Evolutionary conservation across 2,888 invertebrate species (phyloP), one percentile per base, ranked within the genome.

Genomic region (Ectemnius lituratus): DNA sequence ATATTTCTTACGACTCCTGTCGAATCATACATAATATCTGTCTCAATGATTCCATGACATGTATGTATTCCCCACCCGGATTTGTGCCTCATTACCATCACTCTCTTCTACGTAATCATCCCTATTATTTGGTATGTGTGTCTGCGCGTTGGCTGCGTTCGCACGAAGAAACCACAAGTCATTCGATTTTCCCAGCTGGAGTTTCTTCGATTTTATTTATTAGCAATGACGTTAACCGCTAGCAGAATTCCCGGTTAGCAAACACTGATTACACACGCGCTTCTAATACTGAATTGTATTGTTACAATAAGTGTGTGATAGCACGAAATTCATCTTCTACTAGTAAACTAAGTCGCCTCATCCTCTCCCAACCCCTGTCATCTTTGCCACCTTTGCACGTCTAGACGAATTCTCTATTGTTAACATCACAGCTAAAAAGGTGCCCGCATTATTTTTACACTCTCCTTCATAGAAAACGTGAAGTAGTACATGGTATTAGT

Each of bases 351-450:
- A 37, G 11, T 37, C 37, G 0, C 37, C 37, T 11, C 37, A 2
- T 4, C 4, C 37, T 4, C 37, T 70, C 76, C 79, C 66, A 68
- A 73, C 62, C 52, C 47, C 61, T 20, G n/a, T n/a, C n/a, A 2
- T 23, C 23, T 23, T 37, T 56, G 20, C 70, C 52, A 61, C 58
- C 67, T 64, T 62, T 72, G 62, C 68, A 64, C 63, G 28, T 57
- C 70, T 67, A 49, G 57, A 61, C 18, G 76, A 80, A 78, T 75
- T 79, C 79, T 62, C 74, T 75, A 69, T 65, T 70, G 79, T 79
- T 79, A 75, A 80, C 77, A 70, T 75, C 79, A 79, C 71, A 78
- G 75, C 73, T 75, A 73, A 73, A 67, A 71, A 52, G 56, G 47
- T 79, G 70, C 57, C 62, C 67, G 70, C 67, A 68, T 58, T 77